phyloP scores from a whole-genome alignment of 2,797 vertebrate genomes.

The Sebastes cheni region DNA sequence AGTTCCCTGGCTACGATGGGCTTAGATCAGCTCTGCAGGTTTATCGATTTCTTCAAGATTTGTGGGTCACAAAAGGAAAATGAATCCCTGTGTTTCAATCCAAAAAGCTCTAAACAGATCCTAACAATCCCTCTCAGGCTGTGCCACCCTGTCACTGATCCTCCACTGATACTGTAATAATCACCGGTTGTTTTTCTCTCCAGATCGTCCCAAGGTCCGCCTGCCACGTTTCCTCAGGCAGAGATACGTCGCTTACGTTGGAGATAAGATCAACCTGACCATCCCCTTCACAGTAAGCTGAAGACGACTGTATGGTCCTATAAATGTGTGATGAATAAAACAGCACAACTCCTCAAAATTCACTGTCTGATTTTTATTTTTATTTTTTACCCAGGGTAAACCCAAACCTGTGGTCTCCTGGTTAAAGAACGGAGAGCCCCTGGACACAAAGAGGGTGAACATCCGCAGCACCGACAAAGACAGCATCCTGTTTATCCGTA shows the following conservation, averaged over 20 bases:
- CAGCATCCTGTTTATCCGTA: constrained; percentile 95
- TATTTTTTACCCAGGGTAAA: constrained; percentile 81
- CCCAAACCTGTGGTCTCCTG: constrained; percentile 89
- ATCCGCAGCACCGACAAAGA: constrained; percentile 86
- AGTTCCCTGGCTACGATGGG: background rate
- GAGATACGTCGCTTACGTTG: constrained; percentile 85
- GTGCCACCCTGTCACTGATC: background rate
- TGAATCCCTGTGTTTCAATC: background rate
- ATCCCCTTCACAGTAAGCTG: constrained; percentile 91
- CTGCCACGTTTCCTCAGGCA: constrained; percentile 92
- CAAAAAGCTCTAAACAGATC: background rate
- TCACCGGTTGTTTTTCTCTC: background rate
- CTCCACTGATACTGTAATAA: background rate
- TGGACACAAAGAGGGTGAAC: constrained; percentile 86
- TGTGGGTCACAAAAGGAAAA: background rate
- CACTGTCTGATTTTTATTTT: background rate
- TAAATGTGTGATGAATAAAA: background rate
- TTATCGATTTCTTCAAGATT: background rate
- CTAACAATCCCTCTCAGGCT: background rate
- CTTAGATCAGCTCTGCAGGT: constrained; percentile 4
- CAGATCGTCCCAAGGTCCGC: constrained; percentile 93
- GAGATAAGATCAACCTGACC: constrained; percentile 90
- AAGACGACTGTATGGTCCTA: background rate
- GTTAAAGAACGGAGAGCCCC: constrained; percentile 85
- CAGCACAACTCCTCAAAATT: fast-evolving